Evolutionary conservation across 2,888 invertebrate species (phyloP).

Genomic region (Lepidonotus clava): DNA sequence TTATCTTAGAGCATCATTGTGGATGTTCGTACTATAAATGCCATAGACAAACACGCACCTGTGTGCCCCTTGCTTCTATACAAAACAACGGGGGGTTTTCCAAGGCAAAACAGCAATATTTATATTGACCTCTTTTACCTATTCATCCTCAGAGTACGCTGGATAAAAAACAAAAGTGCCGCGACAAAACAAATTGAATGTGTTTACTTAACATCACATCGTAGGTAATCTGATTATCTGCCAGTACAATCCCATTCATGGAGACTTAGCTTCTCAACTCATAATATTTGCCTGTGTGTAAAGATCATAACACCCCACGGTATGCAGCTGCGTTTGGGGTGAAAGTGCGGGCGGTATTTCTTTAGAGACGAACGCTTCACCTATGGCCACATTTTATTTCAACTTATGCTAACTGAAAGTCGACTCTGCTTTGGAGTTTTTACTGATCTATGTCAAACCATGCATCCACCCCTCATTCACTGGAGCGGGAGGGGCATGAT

Average conservation of each 20-base stretch:
- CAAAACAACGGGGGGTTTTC: not conserved
- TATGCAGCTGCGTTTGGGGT: not conserved
- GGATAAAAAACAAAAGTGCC: not conserved
- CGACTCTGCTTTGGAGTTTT: too few species aligned
- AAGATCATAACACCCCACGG: not conserved
- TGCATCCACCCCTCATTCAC: too few species aligned
- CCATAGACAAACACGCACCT: not conserved
- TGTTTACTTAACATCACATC: not conserved
- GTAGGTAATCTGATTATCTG: not conserved
- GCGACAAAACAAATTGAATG: not conserved
- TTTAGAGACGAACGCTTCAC: not conserved
- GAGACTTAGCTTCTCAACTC: not conserved
- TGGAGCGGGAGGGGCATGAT: too few species aligned
- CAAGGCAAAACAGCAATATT: slow-evolving; percentile 26
- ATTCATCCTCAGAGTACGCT: not conserved
- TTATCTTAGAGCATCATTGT: too few species aligned
- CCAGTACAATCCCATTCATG: slow-evolving; percentile 18
- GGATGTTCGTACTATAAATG: too few species aligned
- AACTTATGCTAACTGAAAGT: too few species aligned
- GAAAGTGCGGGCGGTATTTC: not conserved
- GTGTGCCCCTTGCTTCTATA: not conserved
- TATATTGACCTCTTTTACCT: not conserved
- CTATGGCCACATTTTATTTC: not conserved
- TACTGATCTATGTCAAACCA: too few species aligned
- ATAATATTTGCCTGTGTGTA: slow-evolving; percentile 9